A percentile compares a stretch with the other conserved stretches of the same genome.
phyloP scores from a whole-genome alignment of 2,888 invertebrate species.

The Nemotelus pantherinus region DNA sequence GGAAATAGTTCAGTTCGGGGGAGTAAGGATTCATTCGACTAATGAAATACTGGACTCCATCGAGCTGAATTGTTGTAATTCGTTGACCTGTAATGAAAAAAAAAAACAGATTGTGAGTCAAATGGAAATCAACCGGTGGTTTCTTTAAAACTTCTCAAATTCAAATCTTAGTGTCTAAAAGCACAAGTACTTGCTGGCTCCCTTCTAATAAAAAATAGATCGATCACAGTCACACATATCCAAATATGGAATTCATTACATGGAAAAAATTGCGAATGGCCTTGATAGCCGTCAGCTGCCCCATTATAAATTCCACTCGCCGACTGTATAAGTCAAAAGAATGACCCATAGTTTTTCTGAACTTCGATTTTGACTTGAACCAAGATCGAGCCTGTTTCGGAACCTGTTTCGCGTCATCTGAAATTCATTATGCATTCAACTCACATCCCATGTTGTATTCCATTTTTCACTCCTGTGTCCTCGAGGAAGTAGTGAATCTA shows the following conservation, averaged over 20 bases:
- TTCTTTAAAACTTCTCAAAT: too few relatives aligned
- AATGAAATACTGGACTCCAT: slow-evolving; percentile 86
- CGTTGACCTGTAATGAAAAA: slow-evolving; percentile 72
- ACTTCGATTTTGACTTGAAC: background rate
- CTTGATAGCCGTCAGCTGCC: slow-evolving; percentile 18
- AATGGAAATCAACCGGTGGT: too few relatives aligned
- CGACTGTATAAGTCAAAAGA: too few relatives aligned
- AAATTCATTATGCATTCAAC: slow-evolving; percentile 35
- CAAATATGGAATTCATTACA: slow-evolving; percentile 25
- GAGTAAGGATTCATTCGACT: slow-evolving; percentile 89
- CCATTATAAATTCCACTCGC: background rate
- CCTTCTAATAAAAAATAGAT: too few relatives aligned
- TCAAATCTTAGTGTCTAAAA: too few relatives aligned
- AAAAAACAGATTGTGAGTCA: background rate
- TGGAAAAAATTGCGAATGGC: slow-evolving; percentile 15
- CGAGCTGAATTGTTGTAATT: slow-evolving; percentile 86
- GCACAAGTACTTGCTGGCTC: too few relatives aligned
- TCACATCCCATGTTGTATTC: slow-evolving; percentile 24
- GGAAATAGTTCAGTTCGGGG: slow-evolving; percentile 85
- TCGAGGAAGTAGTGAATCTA: slow-evolving; percentile 21
- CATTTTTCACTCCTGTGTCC: slow-evolving; percentile 36
- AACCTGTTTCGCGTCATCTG: slow-evolving; percentile 15
- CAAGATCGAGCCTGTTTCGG: slow-evolving; percentile 11
- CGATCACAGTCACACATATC: background rate
- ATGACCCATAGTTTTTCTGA: too few relatives aligned